Base-by-base conservation (phyloP, 2,113 vertebrate genomes). In the Promerops cafer region DNA sequence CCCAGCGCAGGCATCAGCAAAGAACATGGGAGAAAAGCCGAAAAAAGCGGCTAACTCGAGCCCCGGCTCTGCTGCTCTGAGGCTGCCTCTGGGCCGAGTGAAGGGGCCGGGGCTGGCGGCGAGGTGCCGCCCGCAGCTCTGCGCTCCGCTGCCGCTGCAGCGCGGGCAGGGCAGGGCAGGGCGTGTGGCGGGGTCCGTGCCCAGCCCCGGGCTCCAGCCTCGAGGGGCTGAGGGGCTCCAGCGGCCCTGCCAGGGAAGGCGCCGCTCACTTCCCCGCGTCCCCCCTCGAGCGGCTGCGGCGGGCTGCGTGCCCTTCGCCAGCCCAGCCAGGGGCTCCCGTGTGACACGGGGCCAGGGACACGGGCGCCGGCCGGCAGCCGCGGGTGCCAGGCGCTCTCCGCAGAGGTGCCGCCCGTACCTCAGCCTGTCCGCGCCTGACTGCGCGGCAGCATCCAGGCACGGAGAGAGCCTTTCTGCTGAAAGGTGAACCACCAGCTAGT, bases 261-360 rank as follows among this genome's bases (percentile, higher is more conserved):
- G 11, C 31, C 18, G 31, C 7, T 31, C 21, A 4, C 24, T 47
- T 31, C 21, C 23, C 60, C 0, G 1, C 11, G 18, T 13, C 1
- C 0, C 45, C 42, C 1, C 27, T 6, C 3, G 24, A 31, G 47
- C 1, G 59, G 50, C 61, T 49, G 66, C 22, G 30, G 35, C 0
- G 2, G 33, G 30, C 57, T 37, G 44, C 21, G 47, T 14, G 82
- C 44, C 44, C 40, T 13, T 10, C 8, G 2, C 12, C 5, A 2
- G 39, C 64, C 22, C 87, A 0, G 7, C 37, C 23, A 2, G 23
- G 24, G 64, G 35, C 27, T 33, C 16, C 61, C 2, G 20, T 61
- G 60, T 13, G 8, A 9, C 20, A 21, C 1, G 0, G 77, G 17
- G 26, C 12, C 39, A 3, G 2, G 1, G 13, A 8, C 26, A 1